Evolutionary conservation across 2,797 vertebrate genomes (phyloP).

Genomic region (Chromis chromis): DNA sequence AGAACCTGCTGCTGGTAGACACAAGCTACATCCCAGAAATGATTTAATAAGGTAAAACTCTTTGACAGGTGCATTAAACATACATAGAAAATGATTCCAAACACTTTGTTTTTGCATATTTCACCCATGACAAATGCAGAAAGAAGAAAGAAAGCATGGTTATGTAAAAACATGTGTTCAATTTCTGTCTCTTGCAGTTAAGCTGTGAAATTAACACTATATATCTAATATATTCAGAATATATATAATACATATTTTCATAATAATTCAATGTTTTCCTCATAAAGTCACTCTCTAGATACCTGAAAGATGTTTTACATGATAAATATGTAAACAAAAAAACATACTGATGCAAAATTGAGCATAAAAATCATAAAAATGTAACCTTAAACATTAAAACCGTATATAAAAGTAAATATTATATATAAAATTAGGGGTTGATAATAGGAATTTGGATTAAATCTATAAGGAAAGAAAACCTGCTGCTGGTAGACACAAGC

Average conservation of each 20-base stretch:
- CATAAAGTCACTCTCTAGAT: neutral
- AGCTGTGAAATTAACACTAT: no score
- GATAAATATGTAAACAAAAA: no score
- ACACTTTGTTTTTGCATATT: no score
- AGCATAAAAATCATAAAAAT: neutral
- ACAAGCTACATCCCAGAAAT: slow-evolving; percentile 6
- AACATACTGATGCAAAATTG: neutral
- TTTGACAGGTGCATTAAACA: neutral
- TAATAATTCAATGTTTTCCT: no score
- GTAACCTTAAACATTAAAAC: neutral
- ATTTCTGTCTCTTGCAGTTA: neutral
- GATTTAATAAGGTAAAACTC: neutral
- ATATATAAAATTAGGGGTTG: neutral
- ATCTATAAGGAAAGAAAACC: neutral
- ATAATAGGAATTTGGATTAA: no score
- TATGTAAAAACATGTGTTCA: no score
- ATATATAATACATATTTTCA: no score
- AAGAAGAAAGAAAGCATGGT: no score
- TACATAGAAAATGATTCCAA: no score
- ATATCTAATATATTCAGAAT: no score
- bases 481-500: slow-evolving; percentile 3
- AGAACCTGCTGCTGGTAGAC: slow-evolving; percentile 2
- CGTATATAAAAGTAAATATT: neutral
- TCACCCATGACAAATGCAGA: no score
- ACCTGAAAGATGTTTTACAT: no score